Evolutionary conservation across 2,888 invertebrate genomes (phyloP).

Genomic region (Achlya flavicornis): DNA sequence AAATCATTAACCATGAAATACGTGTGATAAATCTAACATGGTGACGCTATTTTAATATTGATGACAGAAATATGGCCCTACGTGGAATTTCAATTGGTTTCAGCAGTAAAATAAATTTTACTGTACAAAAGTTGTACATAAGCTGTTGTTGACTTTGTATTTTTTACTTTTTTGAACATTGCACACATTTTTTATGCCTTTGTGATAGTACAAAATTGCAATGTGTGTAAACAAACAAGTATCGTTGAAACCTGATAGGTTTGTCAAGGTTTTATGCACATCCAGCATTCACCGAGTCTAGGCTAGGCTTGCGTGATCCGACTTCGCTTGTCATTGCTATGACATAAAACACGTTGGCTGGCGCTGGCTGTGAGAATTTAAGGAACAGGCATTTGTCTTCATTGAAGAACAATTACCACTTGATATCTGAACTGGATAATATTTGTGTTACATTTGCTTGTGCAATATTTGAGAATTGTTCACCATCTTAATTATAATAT

Average conservation of each 20-base stretch:
- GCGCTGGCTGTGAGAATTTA: background rate
- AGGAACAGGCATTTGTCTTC: background rate
- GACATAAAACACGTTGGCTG: background rate
- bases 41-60: background rate
- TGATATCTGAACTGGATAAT: conserved; percentile 1
- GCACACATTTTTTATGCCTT: background rate
- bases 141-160: too few relatives aligned
- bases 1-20: conserved; percentile 32
- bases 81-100: background rate
- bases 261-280: conserved; percentile 63
- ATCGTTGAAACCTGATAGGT: conserved; percentile 23
- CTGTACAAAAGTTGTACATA: background rate
- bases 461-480: background rate
- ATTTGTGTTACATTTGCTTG: background rate
- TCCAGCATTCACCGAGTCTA: conserved; percentile 57
- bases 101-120: background rate
- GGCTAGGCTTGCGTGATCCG: conserved; percentile 46
- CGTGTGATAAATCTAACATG: conserved; percentile 15
- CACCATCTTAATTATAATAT: background rate
- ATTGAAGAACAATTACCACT: background rate
- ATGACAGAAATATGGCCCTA: background rate
- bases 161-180: too few relatives aligned
- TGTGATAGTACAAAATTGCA: background rate
- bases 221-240: conserved; percentile 25
- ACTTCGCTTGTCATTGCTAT: conserved; percentile 7